phyloP scores from a whole-genome alignment of 2,113 vertebrate genomes.

The Corythornis vintsioides region DNA sequence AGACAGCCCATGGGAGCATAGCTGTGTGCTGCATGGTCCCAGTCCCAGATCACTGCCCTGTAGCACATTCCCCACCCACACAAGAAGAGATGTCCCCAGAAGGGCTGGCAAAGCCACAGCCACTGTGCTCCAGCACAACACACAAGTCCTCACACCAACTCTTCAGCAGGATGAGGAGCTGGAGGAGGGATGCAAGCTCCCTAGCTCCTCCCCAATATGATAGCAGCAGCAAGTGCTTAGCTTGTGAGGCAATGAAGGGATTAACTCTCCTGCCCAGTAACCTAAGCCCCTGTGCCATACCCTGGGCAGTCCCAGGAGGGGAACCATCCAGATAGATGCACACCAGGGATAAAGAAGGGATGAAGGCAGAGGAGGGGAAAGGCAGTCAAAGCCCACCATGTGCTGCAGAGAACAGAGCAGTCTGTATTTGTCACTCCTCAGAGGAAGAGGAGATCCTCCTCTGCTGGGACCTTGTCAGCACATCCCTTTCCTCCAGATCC shows the following conservation, averaged over 20 bases:
- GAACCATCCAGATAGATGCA: neutral
- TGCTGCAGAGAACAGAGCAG: neutral
- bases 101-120: neutral
- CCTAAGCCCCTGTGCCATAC: neutral
- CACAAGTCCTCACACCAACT: neutral
- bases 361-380: neutral
- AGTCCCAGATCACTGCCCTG: neutral
- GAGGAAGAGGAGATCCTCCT: neutral
- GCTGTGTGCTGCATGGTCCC: neutral
- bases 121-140: accelerated
- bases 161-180: neutral
- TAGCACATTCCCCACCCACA: accelerated
- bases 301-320: neutral
- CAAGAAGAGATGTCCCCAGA: neutral
- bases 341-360: neutral
- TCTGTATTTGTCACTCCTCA: neutral
- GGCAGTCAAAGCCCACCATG: neutral
- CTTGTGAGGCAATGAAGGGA: neutral
- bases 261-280: slow-evolving; percentile 7
- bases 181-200: neutral
- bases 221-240: neutral
- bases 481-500: neutral
- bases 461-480: neutral
- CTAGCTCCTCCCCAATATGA: neutral
- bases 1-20: neutral